Evolutionary conservation across 1,140 invertebrate species (phyloP).

Genomic region (Acromyrmex heyeri): DNA sequence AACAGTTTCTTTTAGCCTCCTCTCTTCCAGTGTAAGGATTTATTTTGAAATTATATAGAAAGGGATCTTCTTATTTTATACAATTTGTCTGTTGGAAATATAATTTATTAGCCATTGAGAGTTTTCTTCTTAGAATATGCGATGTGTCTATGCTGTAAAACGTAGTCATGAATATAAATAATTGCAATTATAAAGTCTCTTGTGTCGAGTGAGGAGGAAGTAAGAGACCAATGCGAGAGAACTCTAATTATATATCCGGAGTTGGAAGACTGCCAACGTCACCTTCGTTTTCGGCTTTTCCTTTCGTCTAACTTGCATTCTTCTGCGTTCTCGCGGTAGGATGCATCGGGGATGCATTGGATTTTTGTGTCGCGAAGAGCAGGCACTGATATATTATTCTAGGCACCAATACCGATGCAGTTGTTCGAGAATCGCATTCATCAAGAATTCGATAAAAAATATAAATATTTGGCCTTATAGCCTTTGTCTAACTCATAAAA

Average conservation of each 20-base stretch:
- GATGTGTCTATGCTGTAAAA: neutral
- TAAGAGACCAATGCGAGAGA: conserved; percentile 36
- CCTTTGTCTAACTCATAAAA: neutral
- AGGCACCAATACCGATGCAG: neutral
- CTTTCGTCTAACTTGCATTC: conserved; percentile 42
- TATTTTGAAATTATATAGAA: conserved; percentile 6
- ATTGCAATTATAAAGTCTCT: conserved; percentile 16
- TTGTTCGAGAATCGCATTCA: neutral
- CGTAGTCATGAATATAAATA: conserved; percentile 4
- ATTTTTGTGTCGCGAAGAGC: neutral
- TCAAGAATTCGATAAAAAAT: neutral
- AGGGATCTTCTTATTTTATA: neutral
- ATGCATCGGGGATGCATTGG: neutral
- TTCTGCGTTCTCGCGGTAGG: neutral
- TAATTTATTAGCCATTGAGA: neutral
- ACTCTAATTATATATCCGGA: conserved; percentile 72
- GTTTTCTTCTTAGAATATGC: neutral
- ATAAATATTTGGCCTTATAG: no score
- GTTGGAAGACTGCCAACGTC: conserved; percentile 65
- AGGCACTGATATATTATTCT: neutral
- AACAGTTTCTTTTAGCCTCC: neutral
- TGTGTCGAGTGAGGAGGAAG: conserved; percentile 33
- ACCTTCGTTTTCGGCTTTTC: conserved; percentile 52
- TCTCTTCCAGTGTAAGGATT: neutral
- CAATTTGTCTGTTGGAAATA: neutral